phyloP scores from a whole-genome alignment of 2,113 vertebrate genomes.

The Mohoua ochrocephala region DNA sequence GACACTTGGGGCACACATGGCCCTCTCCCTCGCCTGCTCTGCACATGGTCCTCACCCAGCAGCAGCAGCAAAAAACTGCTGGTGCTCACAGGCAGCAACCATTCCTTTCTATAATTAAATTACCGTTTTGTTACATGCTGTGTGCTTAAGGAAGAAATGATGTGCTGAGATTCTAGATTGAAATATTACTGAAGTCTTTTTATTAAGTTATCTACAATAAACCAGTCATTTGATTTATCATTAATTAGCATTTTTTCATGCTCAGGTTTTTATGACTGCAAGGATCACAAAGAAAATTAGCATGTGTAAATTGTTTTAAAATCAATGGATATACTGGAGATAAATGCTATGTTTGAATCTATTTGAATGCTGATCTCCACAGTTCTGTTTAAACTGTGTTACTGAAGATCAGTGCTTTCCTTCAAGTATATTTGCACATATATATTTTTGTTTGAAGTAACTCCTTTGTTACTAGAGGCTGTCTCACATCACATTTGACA shows the following conservation, averaged over 20 bases:
- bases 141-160: background rate
- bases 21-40: background rate
- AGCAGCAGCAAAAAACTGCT: background rate
- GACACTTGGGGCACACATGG: conserved; percentile 54
- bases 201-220: background rate
- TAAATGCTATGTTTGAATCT: background rate
- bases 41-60: background rate
- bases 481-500: background rate
- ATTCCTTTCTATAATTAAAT: conserved; percentile 31
- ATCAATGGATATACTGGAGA: background rate
- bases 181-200: background rate
- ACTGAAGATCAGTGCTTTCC: background rate
- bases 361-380: background rate
- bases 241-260: background rate
- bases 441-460: background rate
- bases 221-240: background rate
- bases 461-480: background rate
- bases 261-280: background rate
- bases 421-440: background rate
- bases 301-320: background rate
- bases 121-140: background rate
- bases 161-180: background rate
- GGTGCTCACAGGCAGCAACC: background rate
- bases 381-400: background rate
- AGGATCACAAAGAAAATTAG: background rate